Conservation (phyloP, 2,888 invertebrate species). For the Leptarthrus brevirostris region DNA sequence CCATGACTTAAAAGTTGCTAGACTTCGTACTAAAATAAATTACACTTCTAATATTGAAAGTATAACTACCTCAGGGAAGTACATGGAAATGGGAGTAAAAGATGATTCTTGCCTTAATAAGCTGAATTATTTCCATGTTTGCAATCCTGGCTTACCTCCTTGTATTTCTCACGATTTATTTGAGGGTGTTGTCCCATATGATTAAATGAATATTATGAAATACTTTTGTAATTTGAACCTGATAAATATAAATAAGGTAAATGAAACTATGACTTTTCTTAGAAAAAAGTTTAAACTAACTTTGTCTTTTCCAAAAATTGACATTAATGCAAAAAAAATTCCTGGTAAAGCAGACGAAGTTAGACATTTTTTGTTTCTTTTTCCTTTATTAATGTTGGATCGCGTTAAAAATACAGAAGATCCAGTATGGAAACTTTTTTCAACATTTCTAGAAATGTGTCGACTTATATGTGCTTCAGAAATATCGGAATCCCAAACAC, state of each 20-base stretch:
- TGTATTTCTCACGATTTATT: conserved; percentile 49
- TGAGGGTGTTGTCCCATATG: conserved; percentile 18
- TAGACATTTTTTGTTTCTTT: conserved; percentile 50
- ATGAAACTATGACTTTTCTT: not conserved
- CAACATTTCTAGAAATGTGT: conserved; percentile 51
- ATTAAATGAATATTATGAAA: not conserved
- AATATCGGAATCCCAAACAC: conserved; percentile 49
- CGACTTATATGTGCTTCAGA: conserved; percentile 50
- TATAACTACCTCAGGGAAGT: not conserved
- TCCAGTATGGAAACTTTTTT: conserved; percentile 49
- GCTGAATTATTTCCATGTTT: conserved; percentile 48
- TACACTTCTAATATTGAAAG: not conserved
- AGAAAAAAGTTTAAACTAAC: conserved; percentile 48
- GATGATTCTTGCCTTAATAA: conserved; percentile 47
- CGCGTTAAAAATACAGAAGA: conserved; percentile 44
- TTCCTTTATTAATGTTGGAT: conserved; percentile 47
- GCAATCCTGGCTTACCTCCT: conserved; percentile 47
- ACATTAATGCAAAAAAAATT: conserved; percentile 30
- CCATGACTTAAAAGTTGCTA: not conserved
- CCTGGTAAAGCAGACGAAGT: conserved; percentile 51
- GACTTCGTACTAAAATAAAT: not conserved
- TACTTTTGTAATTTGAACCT: not conserved
- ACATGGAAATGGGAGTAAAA: conserved; percentile 19
- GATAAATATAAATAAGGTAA: not conserved
- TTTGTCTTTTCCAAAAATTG: conserved; percentile 49